Percentiles rank a stretch among this genome's conserved stretches.
Conservation (phyloP, 2,797 vertebrate genomes). For the Petrocephalus sullivani region DNA sequence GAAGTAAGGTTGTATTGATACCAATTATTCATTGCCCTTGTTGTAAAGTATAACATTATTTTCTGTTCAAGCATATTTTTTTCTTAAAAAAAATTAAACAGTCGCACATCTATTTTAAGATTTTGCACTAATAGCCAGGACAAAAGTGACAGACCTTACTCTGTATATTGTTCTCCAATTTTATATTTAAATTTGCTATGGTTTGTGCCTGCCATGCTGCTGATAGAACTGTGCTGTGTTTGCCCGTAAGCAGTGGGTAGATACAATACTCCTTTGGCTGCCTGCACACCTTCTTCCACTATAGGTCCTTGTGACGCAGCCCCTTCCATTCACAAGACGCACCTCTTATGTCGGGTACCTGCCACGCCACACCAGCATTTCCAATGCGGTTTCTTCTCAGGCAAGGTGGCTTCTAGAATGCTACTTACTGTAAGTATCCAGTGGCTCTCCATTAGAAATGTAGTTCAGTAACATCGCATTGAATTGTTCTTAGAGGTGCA, state of each 20-base stretch:
- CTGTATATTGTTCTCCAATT: neutral
- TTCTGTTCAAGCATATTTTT: neutral
- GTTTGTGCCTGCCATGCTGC: neutral
- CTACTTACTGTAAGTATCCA: neutral
- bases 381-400: neutral
- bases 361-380: neutral
- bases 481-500: neutral
- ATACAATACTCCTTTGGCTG: neutral
- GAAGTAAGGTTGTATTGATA: neutral
- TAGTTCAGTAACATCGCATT: neutral
- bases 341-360: neutral
- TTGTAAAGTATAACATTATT: neutral
- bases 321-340: neutral
- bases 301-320: neutral
- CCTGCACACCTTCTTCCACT: neutral
- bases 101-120: neutral
- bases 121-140: neutral
- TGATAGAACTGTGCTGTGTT: neutral
- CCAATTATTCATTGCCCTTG: neutral
- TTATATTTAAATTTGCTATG: neutral
- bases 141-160: neutral
- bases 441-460: neutral
- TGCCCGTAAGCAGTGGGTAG: neutral
- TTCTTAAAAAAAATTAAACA: neutral
- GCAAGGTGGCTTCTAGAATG: neutral